Conservation (phyloP, 2,113 vertebrate genomes). For the Rallus limicola region DNA sequence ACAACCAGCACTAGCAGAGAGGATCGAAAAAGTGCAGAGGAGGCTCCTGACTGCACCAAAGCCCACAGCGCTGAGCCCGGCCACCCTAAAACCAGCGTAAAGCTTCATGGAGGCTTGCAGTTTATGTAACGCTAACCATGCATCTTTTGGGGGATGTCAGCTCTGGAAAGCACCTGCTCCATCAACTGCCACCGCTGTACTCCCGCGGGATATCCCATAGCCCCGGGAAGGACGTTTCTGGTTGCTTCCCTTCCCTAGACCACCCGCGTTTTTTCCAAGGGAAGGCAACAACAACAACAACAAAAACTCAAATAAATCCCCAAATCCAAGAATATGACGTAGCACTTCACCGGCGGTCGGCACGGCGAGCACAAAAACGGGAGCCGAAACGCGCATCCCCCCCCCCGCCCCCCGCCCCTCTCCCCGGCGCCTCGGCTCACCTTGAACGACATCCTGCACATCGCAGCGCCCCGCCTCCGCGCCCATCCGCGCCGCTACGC, state of each 20-base stretch:
- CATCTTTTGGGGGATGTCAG: neutral
- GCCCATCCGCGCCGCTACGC: neutral
- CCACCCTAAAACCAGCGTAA: neutral
- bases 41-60: constrained; percentile 7
- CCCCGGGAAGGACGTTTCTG: neutral
- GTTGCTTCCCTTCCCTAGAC: neutral
- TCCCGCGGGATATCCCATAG: neutral
- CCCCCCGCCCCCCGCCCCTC: neutral
- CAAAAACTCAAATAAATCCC: neutral
- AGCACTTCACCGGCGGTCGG: neutral
- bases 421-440: neutral
- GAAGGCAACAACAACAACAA: neutral
- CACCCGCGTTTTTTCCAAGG: neutral
- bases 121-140: neutral
- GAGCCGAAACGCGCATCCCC: neutral
- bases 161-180: neutral
- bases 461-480: constrained; percentile 14
- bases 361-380: neutral
- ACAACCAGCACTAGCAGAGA: neutral
- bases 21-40: neutral
- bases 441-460: constrained; percentile 60
- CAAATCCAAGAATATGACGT: neutral
- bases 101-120: neutral
- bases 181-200: neutral
- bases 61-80: neutral